Percentiles rank a stretch among this genome's conserved stretches.
phyloP scores from a whole-genome alignment of 2,888 invertebrate genomes.

The Rhingia campestris region DNA sequence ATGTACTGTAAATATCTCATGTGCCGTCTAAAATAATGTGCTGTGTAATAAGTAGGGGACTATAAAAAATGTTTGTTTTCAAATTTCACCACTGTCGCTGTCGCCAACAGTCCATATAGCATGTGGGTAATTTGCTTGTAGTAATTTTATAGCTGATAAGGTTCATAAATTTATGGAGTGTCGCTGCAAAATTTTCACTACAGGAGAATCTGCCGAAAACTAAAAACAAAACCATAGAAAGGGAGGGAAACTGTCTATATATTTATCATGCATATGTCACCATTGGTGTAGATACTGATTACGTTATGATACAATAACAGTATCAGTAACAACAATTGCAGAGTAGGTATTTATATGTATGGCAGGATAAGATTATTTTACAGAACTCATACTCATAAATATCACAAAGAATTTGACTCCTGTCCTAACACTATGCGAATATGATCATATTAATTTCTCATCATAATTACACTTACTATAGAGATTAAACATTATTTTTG shows the following conservation, averaged over 20 bases:
- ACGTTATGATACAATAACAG: too few species aligned
- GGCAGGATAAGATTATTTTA: too few species aligned
- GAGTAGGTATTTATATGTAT: too few species aligned
- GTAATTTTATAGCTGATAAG: slow-evolving; percentile 67
- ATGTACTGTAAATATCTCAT: slow-evolving; percentile 61
- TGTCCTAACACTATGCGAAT: too few species aligned
- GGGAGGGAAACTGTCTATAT: slow-evolving; percentile 16
- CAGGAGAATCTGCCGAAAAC: slow-evolving; percentile 22
- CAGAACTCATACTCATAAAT: too few species aligned
- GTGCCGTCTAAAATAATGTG: slow-evolving; percentile 35
- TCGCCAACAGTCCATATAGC: slow-evolving; percentile 13
- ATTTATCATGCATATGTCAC: slow-evolving; percentile 8
- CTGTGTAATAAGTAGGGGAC: slow-evolving; percentile 26
- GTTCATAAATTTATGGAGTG: slow-evolving; percentile 65
- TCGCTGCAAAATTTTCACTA: slow-evolving; percentile 53
- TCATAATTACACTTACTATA: too few species aligned
- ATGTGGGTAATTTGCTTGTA: slow-evolving; percentile 43
- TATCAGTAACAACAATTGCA: too few species aligned
- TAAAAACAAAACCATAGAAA: slow-evolving; percentile 9
- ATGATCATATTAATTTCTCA: too few species aligned
- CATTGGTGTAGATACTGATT: too few species aligned
- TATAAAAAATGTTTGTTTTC: slow-evolving; percentile 53
- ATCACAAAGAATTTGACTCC: too few species aligned
- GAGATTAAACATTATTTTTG: too few species aligned
- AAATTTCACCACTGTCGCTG: slow-evolving; percentile 35